Evolutionary conservation across 2,888 invertebrate genomes (phyloP), one percentile per base, ranked within the genome.

Genomic region (Apamea monoglypha): DNA sequence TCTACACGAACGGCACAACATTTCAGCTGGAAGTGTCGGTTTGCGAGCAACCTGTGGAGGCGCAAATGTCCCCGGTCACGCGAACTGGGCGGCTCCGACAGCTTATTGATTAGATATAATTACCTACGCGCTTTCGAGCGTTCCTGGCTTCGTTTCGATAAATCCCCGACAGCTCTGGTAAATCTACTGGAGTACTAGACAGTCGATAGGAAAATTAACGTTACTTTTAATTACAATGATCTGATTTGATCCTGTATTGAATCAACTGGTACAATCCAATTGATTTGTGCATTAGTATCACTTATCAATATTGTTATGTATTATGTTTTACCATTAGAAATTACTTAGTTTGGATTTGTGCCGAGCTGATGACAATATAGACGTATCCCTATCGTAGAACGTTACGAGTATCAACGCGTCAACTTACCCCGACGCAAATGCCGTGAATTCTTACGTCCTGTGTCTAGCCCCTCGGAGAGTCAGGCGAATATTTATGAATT

Each of bases 31-130:
- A 82, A 85, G 86, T 85, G 87, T 87, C 85, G 67, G 85, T 76
- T 87, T 84, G 86, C 85, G 86, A 90, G 89, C 91, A 89, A 91
- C 89, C 90, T 89, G 91, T 90, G 89, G 90, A 84, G 86, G 91
- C 91, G 91, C 92, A 90, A 95, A 93, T 93, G 93, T 92, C 87
- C 71, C 85, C 67, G 88, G 94, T 93, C 95, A 96, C 95, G 96
- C 96, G 81, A 95, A 68, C 84, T 84, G 76, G 89, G 86, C 90
- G 88, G 89, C 81, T 82, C 80, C 86, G 85, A 89, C 90, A 89
- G 76, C 84, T 89, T 94, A 95, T 95, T 94, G 94, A 95, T 94
- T 94, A 92, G 92, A 92, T 91, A 90, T 91, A 92, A 91, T 90
- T 91, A 90, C 56, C 44, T 32, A 66, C 88, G 63, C 80, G 77